These are phyloP conservation scores for Phalloptychus januarius DNA, from an alignment of 2,797 vertebrate genomes.

Conservation along the genomic window DNA sequence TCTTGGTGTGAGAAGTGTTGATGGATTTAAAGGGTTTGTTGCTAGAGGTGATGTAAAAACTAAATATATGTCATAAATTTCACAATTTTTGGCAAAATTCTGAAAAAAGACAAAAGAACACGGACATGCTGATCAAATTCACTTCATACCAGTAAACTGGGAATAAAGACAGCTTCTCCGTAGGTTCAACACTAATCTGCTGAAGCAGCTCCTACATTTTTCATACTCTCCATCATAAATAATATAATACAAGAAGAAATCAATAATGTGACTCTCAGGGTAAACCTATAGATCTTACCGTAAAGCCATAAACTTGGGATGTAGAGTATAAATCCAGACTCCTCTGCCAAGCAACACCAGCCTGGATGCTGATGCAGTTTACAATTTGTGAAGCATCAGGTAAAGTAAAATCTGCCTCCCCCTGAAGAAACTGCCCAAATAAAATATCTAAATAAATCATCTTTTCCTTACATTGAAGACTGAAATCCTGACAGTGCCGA, in stretches of 20 bases:
- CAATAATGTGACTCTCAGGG: conserved; percentile 55
- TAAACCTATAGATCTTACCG: conserved; percentile 51
- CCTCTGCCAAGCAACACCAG: conserved; percentile 21
- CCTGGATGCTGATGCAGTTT: conserved; percentile 18
- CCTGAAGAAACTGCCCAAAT: not conserved
- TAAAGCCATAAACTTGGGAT: conserved; percentile 35
- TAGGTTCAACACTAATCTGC: conserved; percentile 33
- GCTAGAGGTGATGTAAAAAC: not conserved
- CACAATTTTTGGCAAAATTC: not conserved
- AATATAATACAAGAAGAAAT: conserved; percentile 70
- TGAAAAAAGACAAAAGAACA: not conserved
- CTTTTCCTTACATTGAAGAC: not conserved
- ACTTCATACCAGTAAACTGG: conserved; percentile 15
- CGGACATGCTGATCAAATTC: conserved; percentile 7
- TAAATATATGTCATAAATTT: not conserved
- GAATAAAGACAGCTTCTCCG: conserved; percentile 28
- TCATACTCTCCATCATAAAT: conserved; percentile 68
- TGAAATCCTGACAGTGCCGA: not conserved
- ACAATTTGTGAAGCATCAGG: conserved; percentile 1
- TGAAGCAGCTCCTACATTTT: conserved; percentile 60
- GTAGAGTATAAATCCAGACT: conserved; percentile 26
- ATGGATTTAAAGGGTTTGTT: not conserved
- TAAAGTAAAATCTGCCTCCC: conserved; percentile 21
- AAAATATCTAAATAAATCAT: not conserved
- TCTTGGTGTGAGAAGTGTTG: not conserved